Evolutionary conservation across 2,113 vertebrate genomes (phyloP).

Genomic region (Calidris pugnax): DNA sequence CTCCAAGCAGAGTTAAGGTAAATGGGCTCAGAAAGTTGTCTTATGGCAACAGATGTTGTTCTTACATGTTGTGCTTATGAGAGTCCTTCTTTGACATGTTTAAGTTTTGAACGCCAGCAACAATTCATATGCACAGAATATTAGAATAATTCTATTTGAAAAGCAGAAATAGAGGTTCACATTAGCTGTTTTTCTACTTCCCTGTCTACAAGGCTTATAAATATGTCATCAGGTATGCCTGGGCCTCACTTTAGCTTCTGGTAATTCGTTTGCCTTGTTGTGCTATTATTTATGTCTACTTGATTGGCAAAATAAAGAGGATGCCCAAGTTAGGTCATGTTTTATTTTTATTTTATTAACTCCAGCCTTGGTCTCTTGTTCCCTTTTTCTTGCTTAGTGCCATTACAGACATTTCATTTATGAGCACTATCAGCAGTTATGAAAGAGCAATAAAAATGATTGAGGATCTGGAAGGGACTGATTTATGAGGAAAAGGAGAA

Average conservation of each 20-base stretch:
- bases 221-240: not conserved
- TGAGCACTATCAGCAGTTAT: constrained; percentile 34
- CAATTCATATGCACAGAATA: not conserved
- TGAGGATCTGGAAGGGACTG: constrained; percentile 1
- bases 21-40: not conserved
- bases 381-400: constrained; percentile 23
- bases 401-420: constrained; percentile 42
- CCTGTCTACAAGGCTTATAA: not conserved
- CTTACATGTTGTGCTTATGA: rapidly evolving
- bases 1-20: not conserved
- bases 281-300: constrained; percentile 29
- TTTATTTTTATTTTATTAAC: constrained; percentile 48
- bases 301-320: constrained; percentile 11
- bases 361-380: constrained; percentile 1
- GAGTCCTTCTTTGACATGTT: not conserved
- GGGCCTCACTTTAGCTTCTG: not conserved
- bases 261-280: not conserved
- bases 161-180: not conserved
- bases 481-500: constrained; percentile 49
- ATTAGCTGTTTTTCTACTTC: not conserved
- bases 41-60: not conserved
- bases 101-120: not conserved
- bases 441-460: constrained; percentile 56
- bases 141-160: not conserved
- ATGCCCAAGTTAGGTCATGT: not conserved